Conservation (phyloP, 1,140 invertebrate genomes). For the Epicauta chinensis region DNA sequence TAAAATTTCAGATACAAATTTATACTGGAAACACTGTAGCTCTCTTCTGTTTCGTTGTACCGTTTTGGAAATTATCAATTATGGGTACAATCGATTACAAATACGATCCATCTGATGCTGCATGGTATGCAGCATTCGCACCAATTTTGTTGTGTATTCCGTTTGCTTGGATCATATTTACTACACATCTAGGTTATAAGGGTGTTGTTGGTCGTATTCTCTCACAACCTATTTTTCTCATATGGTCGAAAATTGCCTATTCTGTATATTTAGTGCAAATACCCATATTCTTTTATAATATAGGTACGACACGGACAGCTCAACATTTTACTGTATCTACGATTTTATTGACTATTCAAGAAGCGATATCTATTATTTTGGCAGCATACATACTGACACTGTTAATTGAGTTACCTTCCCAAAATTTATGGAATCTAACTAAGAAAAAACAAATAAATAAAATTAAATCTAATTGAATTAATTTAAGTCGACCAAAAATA, state of each 20-base stretch:
- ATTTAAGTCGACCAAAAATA: too few species aligned
- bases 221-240: too few species aligned
- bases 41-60: conserved; percentile 42
- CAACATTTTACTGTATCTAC: conserved; percentile 39
- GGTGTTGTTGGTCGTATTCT: conserved; percentile 43
- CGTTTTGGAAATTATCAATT: conserved; percentile 54
- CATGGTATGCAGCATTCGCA: conserved; percentile 64
- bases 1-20: conserved; percentile 45
- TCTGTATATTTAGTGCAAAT: conserved; percentile 53
- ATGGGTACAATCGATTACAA: conserved; percentile 60
- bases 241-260: conserved; percentile 52
- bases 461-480: too few species aligned
- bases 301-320: conserved; percentile 45
- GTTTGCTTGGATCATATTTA: conserved; percentile 60
- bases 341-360: too few species aligned
- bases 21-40: conserved; percentile 44
- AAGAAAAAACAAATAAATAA: conserved; percentile 17
- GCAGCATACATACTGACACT: too few species aligned
- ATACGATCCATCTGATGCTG: conserved; percentile 59
- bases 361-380: too few species aligned
- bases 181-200: conserved; percentile 55
- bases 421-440: conserved; percentile 30
- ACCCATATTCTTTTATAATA: conserved; percentile 53
- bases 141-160: conserved; percentile 64
- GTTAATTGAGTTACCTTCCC: too few species aligned